Evolutionary conservation across 35 echinoderm and acorn worm genomes (phyloP), one percentile per base, ranked within the genome.

Genomic region (Lytechinus variegatus): DNA sequence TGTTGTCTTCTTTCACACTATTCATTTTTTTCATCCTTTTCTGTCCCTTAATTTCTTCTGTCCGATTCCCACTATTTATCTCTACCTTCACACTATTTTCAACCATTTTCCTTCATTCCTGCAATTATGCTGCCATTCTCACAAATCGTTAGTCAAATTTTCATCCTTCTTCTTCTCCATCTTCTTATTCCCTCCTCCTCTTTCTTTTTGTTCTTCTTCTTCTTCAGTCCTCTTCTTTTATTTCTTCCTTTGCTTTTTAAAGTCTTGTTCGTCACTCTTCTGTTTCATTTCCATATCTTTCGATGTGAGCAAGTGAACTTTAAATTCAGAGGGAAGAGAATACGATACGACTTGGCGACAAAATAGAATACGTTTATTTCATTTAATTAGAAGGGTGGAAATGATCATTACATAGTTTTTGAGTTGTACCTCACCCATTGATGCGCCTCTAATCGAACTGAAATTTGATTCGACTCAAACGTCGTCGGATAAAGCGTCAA

Each of bases 391-490:
- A 79, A 79, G 66, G 66, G 66, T 79, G 66, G 19, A 79, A 79
- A 79, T 79, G 19, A 79, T 79, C 66, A 79, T 79, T 79, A 79
- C 66, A 79, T 79, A 79, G 66, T 79, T 79, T 79, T 24, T 79
- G 16, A 79, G 66, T 79, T 79, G 16, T 79, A 79, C 66, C 66
- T 79, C 66, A 79, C 16, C 66, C 66, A 79, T 79, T 79, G n/a
- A 79, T 79, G 66, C 19, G 16, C 19, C 66, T 79, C 66, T 24
- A 79, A 79, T 79, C 66, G 66, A 79, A 79, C 66, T 79, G 66
- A 79, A 79, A 79, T 79, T 79, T 24, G 66, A 79, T 79, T 79
- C 66, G 66, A 14, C 66, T 24, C 66, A 79, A 79, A 79, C 66
- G 66, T 79, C 66, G 66, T 79, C 66, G 7, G 66, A 4, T 79